Conservation (phyloP, 2,888 invertebrate genomes). For the Pollenia angustigena region DNA sequence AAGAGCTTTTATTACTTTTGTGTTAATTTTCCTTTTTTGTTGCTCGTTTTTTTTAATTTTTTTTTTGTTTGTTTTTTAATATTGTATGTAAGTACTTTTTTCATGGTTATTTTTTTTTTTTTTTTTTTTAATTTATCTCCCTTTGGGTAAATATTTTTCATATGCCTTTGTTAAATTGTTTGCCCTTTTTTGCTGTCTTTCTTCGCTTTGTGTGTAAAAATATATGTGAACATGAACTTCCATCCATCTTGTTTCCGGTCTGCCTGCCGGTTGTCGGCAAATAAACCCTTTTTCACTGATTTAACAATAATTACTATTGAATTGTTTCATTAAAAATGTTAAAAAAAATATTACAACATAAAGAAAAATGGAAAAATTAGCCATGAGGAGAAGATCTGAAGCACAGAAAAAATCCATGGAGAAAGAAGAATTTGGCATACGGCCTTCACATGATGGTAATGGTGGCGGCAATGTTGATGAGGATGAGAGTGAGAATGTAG, state of each 20-base stretch:
- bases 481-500: slow-evolving; percentile 51
- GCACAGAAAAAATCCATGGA: slow-evolving; percentile 43
- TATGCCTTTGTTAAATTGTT: slow-evolving; percentile 54
- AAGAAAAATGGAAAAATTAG: slow-evolving; percentile 76
- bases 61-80: slow-evolving; percentile 74
- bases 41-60: slow-evolving; percentile 72
- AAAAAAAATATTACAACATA: slow-evolving; percentile 67
- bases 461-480: not conserved
- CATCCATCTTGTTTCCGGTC: slow-evolving; percentile 23
- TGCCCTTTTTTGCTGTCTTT: slow-evolving; percentile 39
- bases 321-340: slow-evolving; percentile 76
- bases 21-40: slow-evolving; percentile 78
- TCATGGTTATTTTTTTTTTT: slow-evolving; percentile 56
- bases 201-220: not conserved
- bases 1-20: slow-evolving; percentile 81
- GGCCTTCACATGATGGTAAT: slow-evolving; percentile 7
- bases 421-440: slow-evolving; percentile 72
- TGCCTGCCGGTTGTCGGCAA: slow-evolving; percentile 62
- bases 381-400: slow-evolving; percentile 68
- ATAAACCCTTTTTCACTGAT: slow-evolving; percentile 74
- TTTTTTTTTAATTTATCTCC: slow-evolving; percentile 68
- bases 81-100: slow-evolving; percentile 58
- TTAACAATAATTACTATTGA: slow-evolving; percentile 77
- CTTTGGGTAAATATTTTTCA: slow-evolving; percentile 67
- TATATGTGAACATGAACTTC: slow-evolving; percentile 26